These are phyloP conservation scores for Heliconius eleuchia DNA, from an alignment of 1,140 invertebrate species.

Conservation along the genomic window DNA sequence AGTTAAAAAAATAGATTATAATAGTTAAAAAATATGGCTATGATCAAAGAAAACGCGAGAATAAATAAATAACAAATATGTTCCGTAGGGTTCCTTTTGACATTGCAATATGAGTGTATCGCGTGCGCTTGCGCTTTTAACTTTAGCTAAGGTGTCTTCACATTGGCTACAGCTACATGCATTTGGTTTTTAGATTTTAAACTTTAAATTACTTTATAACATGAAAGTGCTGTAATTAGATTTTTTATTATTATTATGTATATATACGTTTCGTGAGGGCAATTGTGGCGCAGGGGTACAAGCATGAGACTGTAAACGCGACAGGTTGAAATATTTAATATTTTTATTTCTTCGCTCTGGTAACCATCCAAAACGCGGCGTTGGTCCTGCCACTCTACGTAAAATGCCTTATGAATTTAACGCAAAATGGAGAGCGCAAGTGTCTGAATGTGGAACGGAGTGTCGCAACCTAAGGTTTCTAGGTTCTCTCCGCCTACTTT, in stretches of 20 bases:
- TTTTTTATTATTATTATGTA: neutral
- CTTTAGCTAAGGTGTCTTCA: conserved; percentile 16
- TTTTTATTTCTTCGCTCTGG: no score
- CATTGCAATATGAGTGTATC: conserved; percentile 51
- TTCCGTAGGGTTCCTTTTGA: conserved; percentile 53
- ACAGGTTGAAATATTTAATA: no score
- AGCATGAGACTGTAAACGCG: no score
- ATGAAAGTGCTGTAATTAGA: neutral
- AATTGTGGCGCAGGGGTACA: no score
- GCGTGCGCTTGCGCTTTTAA: conserved; percentile 53
- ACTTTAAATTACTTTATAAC: conserved; percentile 1
- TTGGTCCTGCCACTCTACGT: no score
- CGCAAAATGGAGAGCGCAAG: no score
- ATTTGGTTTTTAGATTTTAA: neutral
- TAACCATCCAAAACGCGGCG: no score
- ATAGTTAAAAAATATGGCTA: conserved; percentile 15
- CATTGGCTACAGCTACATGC: neutral
- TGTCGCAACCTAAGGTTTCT: no score
- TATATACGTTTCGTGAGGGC: no score
- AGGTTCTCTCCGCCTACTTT: no score
- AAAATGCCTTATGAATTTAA: no score
- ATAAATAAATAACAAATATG: conserved; percentile 43
- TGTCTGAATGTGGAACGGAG: no score
- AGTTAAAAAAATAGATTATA: neutral
- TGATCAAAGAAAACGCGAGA: conserved; percentile 32